Conservation (phyloP, 2,888 invertebrate species). For the Epicampocera succincta region DNA sequence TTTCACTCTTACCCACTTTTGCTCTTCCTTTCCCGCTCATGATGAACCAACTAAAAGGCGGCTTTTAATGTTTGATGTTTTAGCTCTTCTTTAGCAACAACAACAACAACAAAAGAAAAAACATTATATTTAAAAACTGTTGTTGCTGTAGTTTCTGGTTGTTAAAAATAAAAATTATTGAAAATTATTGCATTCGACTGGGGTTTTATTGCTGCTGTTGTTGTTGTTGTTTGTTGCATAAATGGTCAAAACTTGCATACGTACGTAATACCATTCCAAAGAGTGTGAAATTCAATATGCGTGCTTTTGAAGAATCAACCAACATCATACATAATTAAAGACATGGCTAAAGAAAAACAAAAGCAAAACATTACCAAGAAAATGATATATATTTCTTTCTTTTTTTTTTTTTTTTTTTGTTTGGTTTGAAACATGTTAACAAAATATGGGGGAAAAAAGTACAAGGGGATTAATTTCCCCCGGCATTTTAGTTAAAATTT, state of each 20-base stretch:
- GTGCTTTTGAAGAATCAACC: slow-evolving; percentile 61
- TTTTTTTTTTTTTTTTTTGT: too few relatives aligned
- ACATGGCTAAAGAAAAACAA: slow-evolving; percentile 26
- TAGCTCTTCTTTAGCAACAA: slow-evolving; percentile 43
- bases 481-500: background rate
- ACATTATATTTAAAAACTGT: slow-evolving; percentile 39
- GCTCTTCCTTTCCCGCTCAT: slow-evolving; percentile 17
- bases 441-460: slow-evolving; percentile 34
- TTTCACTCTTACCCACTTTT: background rate
- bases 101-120: too few relatives aligned
- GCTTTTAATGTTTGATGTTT: slow-evolving; percentile 62
- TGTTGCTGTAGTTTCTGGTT: slow-evolving; percentile 32
- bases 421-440: slow-evolving; percentile 37
- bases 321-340: slow-evolving; percentile 55
- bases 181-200: slow-evolving; percentile 56
- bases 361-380: slow-evolving; percentile 21
- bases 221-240: slow-evolving; percentile 18
- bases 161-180: slow-evolving; percentile 53
- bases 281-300: slow-evolving; percentile 69
- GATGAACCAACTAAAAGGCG: slow-evolving; percentile 47
- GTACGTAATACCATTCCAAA: slow-evolving; percentile 46
- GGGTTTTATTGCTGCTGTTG: background rate
- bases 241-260: slow-evolving; percentile 58
- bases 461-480: slow-evolving; percentile 59
- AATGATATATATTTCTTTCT: slow-evolving; percentile 26